Evolutionary conservation across 2,113 vertebrate species (phyloP), one percentile per base, ranked within the genome.

Genomic region (Gymnocephalus cernua): DNA sequence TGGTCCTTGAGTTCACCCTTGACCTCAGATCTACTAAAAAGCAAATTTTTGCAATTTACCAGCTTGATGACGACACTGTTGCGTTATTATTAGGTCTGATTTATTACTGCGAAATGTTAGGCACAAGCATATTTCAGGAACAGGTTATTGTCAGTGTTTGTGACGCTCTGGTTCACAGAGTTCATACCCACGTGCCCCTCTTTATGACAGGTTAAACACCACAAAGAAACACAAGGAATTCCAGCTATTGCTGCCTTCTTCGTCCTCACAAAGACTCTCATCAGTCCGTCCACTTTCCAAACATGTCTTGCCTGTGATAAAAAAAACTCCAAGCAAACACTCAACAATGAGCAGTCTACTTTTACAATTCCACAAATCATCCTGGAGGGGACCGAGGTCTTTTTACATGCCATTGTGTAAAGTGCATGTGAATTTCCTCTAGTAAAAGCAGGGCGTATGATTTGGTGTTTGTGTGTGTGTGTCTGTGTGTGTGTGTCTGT

Each of bases 261-360:
- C 1, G 1, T 58, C 25, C 35, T 56, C 56, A 82, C 75, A 90
- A 80, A 88, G 80, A 19, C 56, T 74, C 27, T 63, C 84, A 79
- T 80, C 53, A 18, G 38, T 13, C 15, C 0, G 6, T 79, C 19
- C 70, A 32, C 83, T 87, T 65, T 84, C 25, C 73, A 88, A 86
- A 91, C 88, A 82, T 41, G 71, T 53, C 82, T 62, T 45, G 11
- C 41, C 62, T 32, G 48, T 67, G 15, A 79, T 86, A 86, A 83
- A 86, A 90, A n/a, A 86, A 90, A n/a, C 80, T 35, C 74, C 41
- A 71, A 72, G 29, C 85, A 82, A 86, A 89, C 86, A 74, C 51
- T 71, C 21, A 70, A 88, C 85, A 89, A 88, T 88, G 69, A 82
- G 29, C 0, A 13, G 47, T 64, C 69, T 81, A 63, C 74, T 85